Percentiles rank a stretch among this genome's conserved stretches.
These are phyloP conservation scores for Pontoporia blainvillei DNA, from an alignment of 2,113 vertebrate genomes.

Conservation along the genomic window DNA sequence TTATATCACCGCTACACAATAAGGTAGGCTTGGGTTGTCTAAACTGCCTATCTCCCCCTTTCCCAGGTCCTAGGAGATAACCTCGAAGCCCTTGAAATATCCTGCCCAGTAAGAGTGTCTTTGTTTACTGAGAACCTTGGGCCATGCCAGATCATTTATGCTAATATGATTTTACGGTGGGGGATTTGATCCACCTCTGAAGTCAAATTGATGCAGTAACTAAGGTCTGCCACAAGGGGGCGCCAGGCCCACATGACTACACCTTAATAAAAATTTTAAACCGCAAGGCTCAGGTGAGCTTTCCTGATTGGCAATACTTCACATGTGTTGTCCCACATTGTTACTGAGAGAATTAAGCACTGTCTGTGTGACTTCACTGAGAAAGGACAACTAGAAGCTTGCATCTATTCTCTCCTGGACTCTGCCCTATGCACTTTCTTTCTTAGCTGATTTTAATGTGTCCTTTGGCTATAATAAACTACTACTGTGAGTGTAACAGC, in stretches of 20 bases:
- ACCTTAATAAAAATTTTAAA: neutral
- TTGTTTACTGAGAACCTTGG: neutral
- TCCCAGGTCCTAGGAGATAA: neutral
- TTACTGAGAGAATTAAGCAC: neutral
- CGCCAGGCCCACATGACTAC: neutral
- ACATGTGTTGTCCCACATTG: neutral
- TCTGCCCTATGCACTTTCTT: neutral
- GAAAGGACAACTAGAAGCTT: neutral
- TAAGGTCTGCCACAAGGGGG: neutral
- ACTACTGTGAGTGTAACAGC: neutral
- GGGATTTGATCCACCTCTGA: neutral
- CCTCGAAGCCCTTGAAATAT: neutral
- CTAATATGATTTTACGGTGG: neutral
- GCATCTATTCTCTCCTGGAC: neutral
- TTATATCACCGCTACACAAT: neutral
- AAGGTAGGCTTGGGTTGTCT: neutral
- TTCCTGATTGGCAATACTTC: neutral
- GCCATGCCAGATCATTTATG: neutral
- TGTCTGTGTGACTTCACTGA: neutral
- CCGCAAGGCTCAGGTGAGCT: neutral
- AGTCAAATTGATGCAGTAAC: conserved; percentile 1
- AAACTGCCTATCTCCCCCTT: neutral
- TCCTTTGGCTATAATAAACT: neutral
- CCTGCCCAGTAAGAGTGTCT: neutral
- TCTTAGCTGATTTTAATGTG: neutral